Evolutionary conservation across 2,113 vertebrate genomes (phyloP).

Genomic region (Synchiropus splendidus): DNA sequence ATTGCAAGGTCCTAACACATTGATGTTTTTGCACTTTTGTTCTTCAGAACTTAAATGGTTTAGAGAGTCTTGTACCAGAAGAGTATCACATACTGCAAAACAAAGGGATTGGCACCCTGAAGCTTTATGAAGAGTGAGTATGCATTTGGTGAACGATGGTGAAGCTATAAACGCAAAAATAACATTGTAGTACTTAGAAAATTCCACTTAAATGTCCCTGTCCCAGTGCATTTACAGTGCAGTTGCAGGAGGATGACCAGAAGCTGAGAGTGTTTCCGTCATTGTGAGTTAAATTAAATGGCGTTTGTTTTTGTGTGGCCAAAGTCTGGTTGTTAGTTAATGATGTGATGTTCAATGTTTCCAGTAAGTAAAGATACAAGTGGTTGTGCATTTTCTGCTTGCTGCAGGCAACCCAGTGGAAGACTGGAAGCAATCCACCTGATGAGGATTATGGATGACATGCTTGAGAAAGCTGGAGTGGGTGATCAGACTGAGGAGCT

Average conservation of each 20-base stretch:
- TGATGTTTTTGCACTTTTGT: slow-evolving; percentile 2
- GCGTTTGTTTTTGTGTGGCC: no score
- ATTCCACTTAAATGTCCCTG: not conserved
- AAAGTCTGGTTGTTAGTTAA: no score
- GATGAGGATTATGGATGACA: slow-evolving; percentile 77
- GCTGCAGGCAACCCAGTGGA: slow-evolving; percentile 74
- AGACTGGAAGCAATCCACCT: slow-evolving; percentile 75
- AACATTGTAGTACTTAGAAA: no score
- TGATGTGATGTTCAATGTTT: no score
- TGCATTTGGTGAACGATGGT: no score
- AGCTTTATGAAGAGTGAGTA: slow-evolving; percentile 80
- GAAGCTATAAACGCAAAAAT: no score
- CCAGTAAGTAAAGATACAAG: no score
- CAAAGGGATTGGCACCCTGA: slow-evolving; percentile 69
- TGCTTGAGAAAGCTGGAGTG: slow-evolving; percentile 76
- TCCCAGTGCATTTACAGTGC: slow-evolving; percentile 77
- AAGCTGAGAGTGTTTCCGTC: slow-evolving; percentile 75
- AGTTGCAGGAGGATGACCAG: slow-evolving; percentile 76
- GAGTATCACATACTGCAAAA: slow-evolving; percentile 81
- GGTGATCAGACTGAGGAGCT: slow-evolving; percentile 57
- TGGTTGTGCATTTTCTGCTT: slow-evolving; percentile 5
- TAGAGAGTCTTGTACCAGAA: slow-evolving; percentile 72
- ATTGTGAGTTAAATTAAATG: slow-evolving; percentile 76
- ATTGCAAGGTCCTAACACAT: no score
- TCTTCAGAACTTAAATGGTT: slow-evolving; percentile 44